Conservation (phyloP, 1,140 invertebrate genomes). For the Hylyphantes graminicola region DNA sequence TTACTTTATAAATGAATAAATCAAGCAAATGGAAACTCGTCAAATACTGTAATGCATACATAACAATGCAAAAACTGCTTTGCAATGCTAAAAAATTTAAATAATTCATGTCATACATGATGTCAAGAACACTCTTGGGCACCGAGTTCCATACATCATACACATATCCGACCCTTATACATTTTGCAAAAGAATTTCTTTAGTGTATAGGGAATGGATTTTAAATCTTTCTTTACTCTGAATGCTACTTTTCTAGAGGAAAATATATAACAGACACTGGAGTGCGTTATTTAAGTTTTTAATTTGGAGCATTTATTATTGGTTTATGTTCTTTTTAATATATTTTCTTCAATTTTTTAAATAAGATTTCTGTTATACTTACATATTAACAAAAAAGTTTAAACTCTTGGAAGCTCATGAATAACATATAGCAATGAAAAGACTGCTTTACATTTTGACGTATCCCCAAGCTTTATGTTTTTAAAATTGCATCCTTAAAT, state of each 20-base stretch:
- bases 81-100: constrained; percentile 9
- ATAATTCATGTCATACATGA: constrained; percentile 49
- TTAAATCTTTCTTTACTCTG: constrained; percentile 37
- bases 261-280: constrained; percentile 13
- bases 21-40: too few species aligned
- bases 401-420: too few species aligned
- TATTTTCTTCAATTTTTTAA: too few species aligned
- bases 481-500: too few species aligned
- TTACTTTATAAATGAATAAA: too few species aligned
- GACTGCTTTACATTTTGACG: too few species aligned
- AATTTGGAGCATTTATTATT: background rate
- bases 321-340: background rate
- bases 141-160: constrained; percentile 1
- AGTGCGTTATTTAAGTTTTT: background rate
- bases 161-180: constrained; percentile 33
- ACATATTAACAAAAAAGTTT: too few species aligned
- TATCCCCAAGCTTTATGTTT: too few species aligned
- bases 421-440: too few species aligned
- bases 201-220: constrained; percentile 24
- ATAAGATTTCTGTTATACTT: too few species aligned
- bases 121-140: constrained; percentile 38
- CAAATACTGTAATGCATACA: too few species aligned
- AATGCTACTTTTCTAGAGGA: constrained; percentile 10
- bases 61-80: background rate
- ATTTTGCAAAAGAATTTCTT: constrained; percentile 37